These are phyloP conservation scores for Allobates femoralis DNA, from an alignment of 2,797 vertebrate genomes.

Conservation along the genomic window DNA sequence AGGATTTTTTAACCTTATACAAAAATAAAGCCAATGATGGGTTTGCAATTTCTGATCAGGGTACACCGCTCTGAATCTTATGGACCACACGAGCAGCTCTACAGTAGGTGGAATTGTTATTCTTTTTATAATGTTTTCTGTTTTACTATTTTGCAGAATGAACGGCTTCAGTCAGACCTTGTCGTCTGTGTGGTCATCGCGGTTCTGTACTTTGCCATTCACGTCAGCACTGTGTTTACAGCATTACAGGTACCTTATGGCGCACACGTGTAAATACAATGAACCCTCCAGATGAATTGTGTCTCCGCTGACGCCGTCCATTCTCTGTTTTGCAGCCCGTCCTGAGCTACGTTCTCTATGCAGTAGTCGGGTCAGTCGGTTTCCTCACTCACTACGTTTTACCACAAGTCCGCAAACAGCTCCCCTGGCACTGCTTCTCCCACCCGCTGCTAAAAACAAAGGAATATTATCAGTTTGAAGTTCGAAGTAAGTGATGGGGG, in stretches of 20 bases:
- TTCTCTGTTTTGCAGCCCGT: constrained; percentile 81
- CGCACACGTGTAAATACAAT: not conserved
- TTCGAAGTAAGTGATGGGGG: constrained; percentile 83
- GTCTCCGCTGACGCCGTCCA: not conserved
- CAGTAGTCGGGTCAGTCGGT: constrained; percentile 88
- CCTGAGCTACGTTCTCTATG: constrained; percentile 93
- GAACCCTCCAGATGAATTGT: not conserved
- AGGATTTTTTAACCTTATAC: no score
- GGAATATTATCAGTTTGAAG: constrained; percentile 98
- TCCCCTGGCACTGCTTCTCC: constrained; percentile 98
- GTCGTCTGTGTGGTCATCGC: constrained; percentile 94
- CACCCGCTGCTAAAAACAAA: constrained; percentile 95
- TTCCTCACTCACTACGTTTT: constrained; percentile 94
- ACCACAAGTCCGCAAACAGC: constrained; percentile 95
- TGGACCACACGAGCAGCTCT: no score
- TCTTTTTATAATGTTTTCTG: not conserved
- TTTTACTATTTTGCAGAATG: constrained; percentile 78
- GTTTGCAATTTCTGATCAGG: no score
- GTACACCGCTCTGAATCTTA: no score
- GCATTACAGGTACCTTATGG: constrained; percentile 86
- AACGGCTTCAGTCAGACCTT: constrained; percentile 95
- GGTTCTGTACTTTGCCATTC: constrained; percentile 97
- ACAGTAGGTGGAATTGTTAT: no score
- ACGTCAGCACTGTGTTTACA: constrained; percentile 98
- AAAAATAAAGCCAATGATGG: no score